Conservation (phyloP, 2,888 invertebrate species). For the Caenorhabditis uteleia region DNA sequence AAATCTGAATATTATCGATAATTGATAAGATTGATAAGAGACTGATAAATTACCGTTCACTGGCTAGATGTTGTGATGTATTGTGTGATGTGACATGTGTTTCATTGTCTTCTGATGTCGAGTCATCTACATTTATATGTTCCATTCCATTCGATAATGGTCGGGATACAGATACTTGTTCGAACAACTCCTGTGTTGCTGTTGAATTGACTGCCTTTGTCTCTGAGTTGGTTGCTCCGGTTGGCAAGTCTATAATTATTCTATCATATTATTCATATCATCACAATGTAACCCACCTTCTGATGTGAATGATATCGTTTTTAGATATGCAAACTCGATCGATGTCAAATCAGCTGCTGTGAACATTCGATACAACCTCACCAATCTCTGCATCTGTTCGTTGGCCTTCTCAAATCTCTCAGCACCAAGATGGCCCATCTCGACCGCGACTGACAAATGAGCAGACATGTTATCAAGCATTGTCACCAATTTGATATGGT, state of each 20-base stretch:
- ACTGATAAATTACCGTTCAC: conserved; percentile 38
- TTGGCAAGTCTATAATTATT: conserved; percentile 73
- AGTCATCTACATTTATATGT: conserved; percentile 50
- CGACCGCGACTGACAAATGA: conserved; percentile 81
- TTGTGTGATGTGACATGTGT: conserved; percentile 49
- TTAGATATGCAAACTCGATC: conserved; percentile 67
- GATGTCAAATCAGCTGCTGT: conserved; percentile 49
- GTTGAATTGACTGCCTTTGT: conserved; percentile 77
- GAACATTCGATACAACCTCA: conserved; percentile 39
- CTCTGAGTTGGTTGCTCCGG: conserved; percentile 73
- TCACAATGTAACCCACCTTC: conserved; percentile 38
- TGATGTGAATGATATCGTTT: conserved; percentile 66
- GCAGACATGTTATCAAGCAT: conserved; percentile 84
- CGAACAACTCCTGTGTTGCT: conserved; percentile 75
- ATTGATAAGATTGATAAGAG: not conserved
- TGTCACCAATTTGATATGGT: conserved; percentile 74
- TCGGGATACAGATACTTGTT: conserved; percentile 52
- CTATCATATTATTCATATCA: not conserved
- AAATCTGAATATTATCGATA: conserved; percentile 50
- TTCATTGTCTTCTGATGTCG: conserved; percentile 55
- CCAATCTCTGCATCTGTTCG: conserved; percentile 39
- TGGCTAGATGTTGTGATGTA: too few relatives aligned
- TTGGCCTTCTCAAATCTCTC: conserved; percentile 59
- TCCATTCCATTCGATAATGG: conserved; percentile 8
- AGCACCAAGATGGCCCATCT: conserved; percentile 74